Evolutionary conservation across 2,797 vertebrate genomes (phyloP).

Genomic region (Ispidina picta): DNA sequence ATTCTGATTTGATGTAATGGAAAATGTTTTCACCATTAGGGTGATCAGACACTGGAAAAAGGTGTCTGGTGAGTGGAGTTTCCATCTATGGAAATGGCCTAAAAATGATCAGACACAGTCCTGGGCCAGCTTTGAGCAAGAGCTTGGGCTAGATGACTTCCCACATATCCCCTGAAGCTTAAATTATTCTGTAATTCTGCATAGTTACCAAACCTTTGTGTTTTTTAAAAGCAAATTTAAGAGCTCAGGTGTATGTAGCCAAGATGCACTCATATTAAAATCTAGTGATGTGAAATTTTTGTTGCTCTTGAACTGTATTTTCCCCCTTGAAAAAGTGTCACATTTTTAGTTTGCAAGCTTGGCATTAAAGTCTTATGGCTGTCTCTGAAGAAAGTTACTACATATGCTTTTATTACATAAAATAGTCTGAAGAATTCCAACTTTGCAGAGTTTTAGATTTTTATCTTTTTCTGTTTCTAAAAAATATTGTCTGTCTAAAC

Average conservation of each 20-base stretch:
- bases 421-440: background rate
- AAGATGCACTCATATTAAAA: background rate
- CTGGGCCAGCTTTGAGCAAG: background rate
- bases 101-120: background rate
- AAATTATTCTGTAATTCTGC: background rate
- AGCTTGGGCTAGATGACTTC: background rate
- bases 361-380: background rate
- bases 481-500: background rate
- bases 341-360: background rate
- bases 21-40: background rate
- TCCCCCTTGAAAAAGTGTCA: background rate
- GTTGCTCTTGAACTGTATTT: background rate
- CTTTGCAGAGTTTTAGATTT: background rate
- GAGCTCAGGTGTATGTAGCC: background rate
- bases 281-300: background rate
- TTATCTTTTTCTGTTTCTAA: background rate
- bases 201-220: background rate
- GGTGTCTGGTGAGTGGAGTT: background rate
- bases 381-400: background rate
- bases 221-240: background rate
- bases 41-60: background rate
- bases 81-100: background rate
- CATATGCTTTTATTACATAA: background rate
- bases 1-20: background rate
- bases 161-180: background rate